phyloP scores from a whole-genome alignment of 2,888 invertebrate genomes.

The Copidosoma aretas region DNA sequence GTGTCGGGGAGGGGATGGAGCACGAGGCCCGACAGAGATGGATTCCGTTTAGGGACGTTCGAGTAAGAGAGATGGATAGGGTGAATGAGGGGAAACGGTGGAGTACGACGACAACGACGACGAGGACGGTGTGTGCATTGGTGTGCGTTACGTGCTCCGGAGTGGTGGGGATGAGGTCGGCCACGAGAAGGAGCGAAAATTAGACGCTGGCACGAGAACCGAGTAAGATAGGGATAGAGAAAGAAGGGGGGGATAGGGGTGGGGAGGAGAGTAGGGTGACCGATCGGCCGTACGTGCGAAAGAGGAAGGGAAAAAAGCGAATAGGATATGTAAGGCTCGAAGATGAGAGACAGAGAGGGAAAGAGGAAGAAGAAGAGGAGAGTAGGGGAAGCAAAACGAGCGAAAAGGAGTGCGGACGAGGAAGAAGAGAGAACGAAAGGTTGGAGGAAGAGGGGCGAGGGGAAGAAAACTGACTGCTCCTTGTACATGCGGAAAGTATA shows the following conservation, averaged over 20 bases:
- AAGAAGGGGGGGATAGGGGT: neutral
- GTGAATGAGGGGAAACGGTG: neutral
- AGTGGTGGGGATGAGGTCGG: constrained; percentile 20
- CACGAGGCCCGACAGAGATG: neutral
- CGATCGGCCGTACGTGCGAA: neutral
- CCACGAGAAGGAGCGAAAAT: neutral
- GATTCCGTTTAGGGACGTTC: neutral
- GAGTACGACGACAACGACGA: neutral
- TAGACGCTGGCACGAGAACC: neutral
- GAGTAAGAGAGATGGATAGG: neutral
- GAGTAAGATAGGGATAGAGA: neutral
- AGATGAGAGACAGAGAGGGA: constrained; percentile 33
- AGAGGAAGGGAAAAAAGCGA: constrained; percentile 16
- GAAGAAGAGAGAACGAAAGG: neutral
- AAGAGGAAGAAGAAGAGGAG: constrained; percentile 27
- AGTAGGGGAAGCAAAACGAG: constrained; percentile 12
- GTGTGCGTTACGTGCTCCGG: neutral
- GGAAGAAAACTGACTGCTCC: neutral
- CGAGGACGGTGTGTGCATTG: neutral
- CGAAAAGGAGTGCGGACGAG: constrained; percentile 9
- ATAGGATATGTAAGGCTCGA: neutral
- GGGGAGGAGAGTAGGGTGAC: neutral
- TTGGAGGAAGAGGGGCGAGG: constrained; percentile 1
- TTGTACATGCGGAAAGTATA: neutral
- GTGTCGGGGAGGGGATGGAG: neutral